Conservation (phyloP, 1,140 invertebrate species). For the Tetramorium simillimum region DNA sequence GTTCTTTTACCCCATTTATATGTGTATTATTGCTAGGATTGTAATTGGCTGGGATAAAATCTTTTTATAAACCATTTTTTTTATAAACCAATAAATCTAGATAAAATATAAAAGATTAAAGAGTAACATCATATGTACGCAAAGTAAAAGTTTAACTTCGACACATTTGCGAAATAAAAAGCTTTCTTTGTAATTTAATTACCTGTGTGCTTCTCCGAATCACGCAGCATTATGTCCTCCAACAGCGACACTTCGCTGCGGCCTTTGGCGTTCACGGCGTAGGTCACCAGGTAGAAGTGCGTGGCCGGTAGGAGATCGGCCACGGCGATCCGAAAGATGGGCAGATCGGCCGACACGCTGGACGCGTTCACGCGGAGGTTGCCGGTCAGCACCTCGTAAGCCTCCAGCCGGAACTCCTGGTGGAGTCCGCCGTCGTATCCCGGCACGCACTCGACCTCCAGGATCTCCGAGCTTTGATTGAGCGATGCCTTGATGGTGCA, state of each 20-base stretch:
- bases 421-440: slow-evolving; percentile 94
- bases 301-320: slow-evolving; percentile 88
- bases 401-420: slow-evolving; percentile 93
- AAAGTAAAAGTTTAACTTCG: background rate
- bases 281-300: slow-evolving; percentile 89
- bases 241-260: slow-evolving; percentile 92
- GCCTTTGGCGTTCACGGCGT: slow-evolving; percentile 95
- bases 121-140: background rate
- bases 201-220: slow-evolving; percentile 95
- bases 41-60: background rate
- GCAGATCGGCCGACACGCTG: slow-evolving; percentile 85
- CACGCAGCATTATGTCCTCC: slow-evolving; percentile 94
- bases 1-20: background rate
- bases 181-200: slow-evolving; percentile 46
- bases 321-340: slow-evolving; percentile 90
- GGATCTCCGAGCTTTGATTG: slow-evolving; percentile 89
- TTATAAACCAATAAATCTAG: background rate
- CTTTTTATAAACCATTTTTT: background rate
- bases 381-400: slow-evolving; percentile 90
- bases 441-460: slow-evolving; percentile 91
- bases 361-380: slow-evolving; percentile 90
- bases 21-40: too few relatives aligned
- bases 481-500: slow-evolving; percentile 91
- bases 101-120: background rate
- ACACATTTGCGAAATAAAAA: background rate